Evolutionary conservation across 30 jellyfish, hydroid and myxozoan genomes (phyloP).

Genomic region (Pseudorhiza aurosa): DNA sequence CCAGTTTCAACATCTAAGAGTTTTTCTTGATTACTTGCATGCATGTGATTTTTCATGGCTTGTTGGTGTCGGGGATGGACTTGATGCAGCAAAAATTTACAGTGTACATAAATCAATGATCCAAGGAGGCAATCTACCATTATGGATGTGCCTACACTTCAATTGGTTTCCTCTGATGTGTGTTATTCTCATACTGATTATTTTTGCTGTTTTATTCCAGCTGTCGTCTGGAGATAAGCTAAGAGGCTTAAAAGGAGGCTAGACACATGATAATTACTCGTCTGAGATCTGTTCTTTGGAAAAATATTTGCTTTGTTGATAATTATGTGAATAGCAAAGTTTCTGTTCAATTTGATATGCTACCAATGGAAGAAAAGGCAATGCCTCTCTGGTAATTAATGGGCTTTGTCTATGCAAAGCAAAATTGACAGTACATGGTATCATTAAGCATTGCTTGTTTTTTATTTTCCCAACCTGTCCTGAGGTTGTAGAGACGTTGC

Average conservation of each 20-base stretch:
- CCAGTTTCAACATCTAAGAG: conserved; percentile 65
- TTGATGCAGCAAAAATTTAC: conserved; percentile 40
- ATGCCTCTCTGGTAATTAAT: too few relatives aligned
- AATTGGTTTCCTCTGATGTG: neutral
- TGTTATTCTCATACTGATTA: neutral
- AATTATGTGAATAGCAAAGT: too few relatives aligned
- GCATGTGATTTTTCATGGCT: conserved; percentile 64
- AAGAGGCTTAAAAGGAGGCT: neutral
- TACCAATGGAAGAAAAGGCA: too few relatives aligned
- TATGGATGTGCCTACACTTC: conserved; percentile 56
- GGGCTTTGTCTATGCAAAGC: too few relatives aligned
- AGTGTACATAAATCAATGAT: conserved; percentile 63
- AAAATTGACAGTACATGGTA: too few relatives aligned
- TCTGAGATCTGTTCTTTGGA: too few relatives aligned
- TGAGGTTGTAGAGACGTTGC: too few relatives aligned
- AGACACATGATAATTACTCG: too few relatives aligned
- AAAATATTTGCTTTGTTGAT: too few relatives aligned
- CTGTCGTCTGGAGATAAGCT: neutral
- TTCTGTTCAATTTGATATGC: too few relatives aligned
- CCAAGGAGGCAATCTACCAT: conserved; percentile 15
- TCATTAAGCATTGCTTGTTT: too few relatives aligned
- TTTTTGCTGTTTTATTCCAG: neutral
- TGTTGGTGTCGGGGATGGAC: conserved; percentile 87
- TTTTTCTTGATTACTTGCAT: conserved; percentile 53
- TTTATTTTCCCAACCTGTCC: too few relatives aligned